Conservation (phyloP, 2,888 invertebrate genomes). For the Matsumyia berberina region DNA sequence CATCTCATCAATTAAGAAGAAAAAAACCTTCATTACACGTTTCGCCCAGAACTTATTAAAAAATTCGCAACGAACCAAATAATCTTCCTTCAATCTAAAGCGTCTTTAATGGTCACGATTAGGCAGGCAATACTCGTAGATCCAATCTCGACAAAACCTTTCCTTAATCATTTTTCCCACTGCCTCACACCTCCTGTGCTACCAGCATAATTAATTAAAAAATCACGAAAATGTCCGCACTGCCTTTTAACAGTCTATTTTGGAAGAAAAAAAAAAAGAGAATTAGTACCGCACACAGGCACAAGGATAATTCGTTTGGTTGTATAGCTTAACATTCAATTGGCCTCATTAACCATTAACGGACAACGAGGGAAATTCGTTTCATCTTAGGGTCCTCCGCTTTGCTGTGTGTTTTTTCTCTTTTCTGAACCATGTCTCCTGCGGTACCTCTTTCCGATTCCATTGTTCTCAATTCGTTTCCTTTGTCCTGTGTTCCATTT, state of each 20-base stretch:
- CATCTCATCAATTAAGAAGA: no score
- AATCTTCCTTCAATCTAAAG: no score
- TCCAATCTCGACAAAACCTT: background rate
- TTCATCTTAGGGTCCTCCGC: constrained; percentile 7
- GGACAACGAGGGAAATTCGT: constrained; percentile 20
- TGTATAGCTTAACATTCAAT: constrained; percentile 35
- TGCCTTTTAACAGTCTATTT: constrained; percentile 16
- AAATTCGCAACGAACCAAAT: no score
- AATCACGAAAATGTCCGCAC: constrained; percentile 1
- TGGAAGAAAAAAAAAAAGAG: constrained; percentile 2
- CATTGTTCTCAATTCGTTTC: constrained; percentile 55
- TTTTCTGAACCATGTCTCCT: background rate
- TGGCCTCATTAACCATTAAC: constrained; percentile 58
- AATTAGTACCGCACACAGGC: constrained; percentile 11
- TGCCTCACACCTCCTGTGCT: background rate
- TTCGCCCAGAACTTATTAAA: no score
- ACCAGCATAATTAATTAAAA: constrained; percentile 22
- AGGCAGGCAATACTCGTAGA: background rate
- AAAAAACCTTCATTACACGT: no score
- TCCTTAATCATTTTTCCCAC: constrained; percentile 1
- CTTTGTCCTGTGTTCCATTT: constrained; percentile 43
- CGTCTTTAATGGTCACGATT: no score
- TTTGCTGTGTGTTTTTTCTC: constrained; percentile 3
- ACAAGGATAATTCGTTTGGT: constrained; percentile 9
- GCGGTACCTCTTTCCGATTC: constrained; percentile 17